A percentile compares a stretch with the other conserved stretches of the same genome.
Conservation (phyloP, 2,888 invertebrate species). For the Nudaria mundana region DNA sequence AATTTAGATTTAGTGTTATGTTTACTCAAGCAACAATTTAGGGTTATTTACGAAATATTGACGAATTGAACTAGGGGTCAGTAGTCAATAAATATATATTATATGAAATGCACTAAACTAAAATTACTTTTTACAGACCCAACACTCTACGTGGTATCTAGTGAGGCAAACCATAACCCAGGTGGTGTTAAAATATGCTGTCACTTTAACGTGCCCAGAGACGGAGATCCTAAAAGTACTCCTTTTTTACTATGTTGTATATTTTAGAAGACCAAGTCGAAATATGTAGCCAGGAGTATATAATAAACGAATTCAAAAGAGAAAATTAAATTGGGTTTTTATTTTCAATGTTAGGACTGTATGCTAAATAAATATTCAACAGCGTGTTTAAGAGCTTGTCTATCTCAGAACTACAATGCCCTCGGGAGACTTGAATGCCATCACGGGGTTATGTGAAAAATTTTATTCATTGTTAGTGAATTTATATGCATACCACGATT, state of each 20-base stretch:
- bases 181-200: too few relatives aligned
- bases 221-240: too few relatives aligned
- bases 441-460: conserved; percentile 61
- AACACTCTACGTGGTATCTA: too few relatives aligned
- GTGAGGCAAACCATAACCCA: too few relatives aligned
- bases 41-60: conserved; percentile 43
- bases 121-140: too few relatives aligned
- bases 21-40: conserved; percentile 49
- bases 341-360: conserved; percentile 10
- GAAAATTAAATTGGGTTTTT: conserved; percentile 8
- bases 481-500: conserved; percentile 70
- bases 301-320: neutral
- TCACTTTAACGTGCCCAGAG: too few relatives aligned
- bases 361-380: conserved; percentile 29
- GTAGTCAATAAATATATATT: conserved; percentile 34
- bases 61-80: conserved; percentile 29
- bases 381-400: conserved; percentile 22
- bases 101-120: conserved; percentile 14
- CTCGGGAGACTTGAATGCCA: conserved; percentile 36
- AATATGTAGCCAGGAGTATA: neutral
- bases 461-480: conserved; percentile 62
- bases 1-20: conserved; percentile 79
- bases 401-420: conserved; percentile 27
- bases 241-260: too few relatives aligned
- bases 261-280: too few relatives aligned